Percentiles rank a stretch among this genome's conserved stretches.
Conservation (phyloP, 2,888 invertebrate genomes). For the Drosophila birchii region DNA sequence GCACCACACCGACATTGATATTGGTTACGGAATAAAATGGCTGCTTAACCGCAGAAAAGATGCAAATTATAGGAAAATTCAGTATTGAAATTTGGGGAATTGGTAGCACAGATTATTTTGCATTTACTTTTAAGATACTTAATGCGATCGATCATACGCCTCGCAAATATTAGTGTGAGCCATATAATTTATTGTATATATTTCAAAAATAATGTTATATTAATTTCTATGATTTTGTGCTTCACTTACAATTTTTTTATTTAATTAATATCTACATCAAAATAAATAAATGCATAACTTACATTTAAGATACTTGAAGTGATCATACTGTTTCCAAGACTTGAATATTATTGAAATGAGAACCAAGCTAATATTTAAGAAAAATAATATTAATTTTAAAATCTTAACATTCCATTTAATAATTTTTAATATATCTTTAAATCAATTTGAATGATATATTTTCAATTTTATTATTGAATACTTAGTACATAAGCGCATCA, state of each 20-base stretch:
- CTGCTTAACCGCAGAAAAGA: slow-evolving; percentile 18
- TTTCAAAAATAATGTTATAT: too few relatives aligned
- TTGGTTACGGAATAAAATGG: slow-evolving; percentile 3
- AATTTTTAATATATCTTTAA: not conserved
- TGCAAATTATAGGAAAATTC: slow-evolving; percentile 26
- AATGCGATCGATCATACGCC: too few relatives aligned
- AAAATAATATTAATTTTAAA: not conserved
- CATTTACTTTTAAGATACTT: too few relatives aligned
- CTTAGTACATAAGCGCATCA: too few relatives aligned
- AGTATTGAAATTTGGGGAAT: not conserved
- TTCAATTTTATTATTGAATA: too few relatives aligned
- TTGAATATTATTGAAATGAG: not conserved
- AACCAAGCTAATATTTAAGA: not conserved
- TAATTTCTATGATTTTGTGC: too few relatives aligned
- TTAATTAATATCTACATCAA: too few relatives aligned
- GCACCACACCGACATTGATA: slow-evolving; percentile 37
- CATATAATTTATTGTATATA: too few relatives aligned
- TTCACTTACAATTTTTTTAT: too few relatives aligned
- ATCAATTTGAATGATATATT: not conserved
- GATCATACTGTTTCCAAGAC: not conserved
- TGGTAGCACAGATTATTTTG: not conserved
- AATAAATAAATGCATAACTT: too few relatives aligned
- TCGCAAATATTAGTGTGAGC: too few relatives aligned
- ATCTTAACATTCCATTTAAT: not conserved
- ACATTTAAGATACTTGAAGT: too few relatives aligned